These are phyloP conservation scores for Euura lappo DNA, from an alignment of 1,140 invertebrate genomes.

Conservation along the genomic window DNA sequence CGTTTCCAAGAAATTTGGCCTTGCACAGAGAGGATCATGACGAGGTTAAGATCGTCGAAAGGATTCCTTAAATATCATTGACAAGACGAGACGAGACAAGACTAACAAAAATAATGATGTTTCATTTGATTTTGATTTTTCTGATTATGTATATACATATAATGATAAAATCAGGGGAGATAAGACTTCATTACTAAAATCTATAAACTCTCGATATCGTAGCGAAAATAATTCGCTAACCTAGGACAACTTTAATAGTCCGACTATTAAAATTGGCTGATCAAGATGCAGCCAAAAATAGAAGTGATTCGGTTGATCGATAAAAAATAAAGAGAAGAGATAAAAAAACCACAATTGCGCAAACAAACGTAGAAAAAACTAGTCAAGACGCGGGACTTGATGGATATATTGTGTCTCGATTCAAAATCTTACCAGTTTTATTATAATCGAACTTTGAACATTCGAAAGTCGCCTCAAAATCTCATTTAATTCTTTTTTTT, in stretches of 20 bases:
- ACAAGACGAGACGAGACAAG: too few relatives aligned
- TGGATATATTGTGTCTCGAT: neutral
- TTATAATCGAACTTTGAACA: neutral
- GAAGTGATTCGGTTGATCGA: too few relatives aligned
- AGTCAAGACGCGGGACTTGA: neutral
- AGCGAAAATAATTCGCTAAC: too few relatives aligned
- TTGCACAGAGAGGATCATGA: slow-evolving; percentile 53
- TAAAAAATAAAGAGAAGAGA: neutral
- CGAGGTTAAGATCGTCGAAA: slow-evolving; percentile 45
- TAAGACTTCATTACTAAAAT: too few relatives aligned
- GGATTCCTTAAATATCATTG: neutral
- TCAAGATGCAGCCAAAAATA: too few relatives aligned
- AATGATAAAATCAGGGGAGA: too few relatives aligned
- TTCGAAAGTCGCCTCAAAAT: neutral
- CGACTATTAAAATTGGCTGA: too few relatives aligned
- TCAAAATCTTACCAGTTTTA: neutral
- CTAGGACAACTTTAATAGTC: too few relatives aligned
- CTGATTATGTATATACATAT: too few relatives aligned
- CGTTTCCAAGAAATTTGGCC: slow-evolving; percentile 57
- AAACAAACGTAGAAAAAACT: neutral
- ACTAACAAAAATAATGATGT: too few relatives aligned
- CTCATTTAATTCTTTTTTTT: neutral
- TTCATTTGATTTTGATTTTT: too few relatives aligned
- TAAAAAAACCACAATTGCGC: neutral
- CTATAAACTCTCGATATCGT: too few relatives aligned